Conservation (phyloP, 2,113 vertebrate species). For the Lynx canadensis region DNA sequence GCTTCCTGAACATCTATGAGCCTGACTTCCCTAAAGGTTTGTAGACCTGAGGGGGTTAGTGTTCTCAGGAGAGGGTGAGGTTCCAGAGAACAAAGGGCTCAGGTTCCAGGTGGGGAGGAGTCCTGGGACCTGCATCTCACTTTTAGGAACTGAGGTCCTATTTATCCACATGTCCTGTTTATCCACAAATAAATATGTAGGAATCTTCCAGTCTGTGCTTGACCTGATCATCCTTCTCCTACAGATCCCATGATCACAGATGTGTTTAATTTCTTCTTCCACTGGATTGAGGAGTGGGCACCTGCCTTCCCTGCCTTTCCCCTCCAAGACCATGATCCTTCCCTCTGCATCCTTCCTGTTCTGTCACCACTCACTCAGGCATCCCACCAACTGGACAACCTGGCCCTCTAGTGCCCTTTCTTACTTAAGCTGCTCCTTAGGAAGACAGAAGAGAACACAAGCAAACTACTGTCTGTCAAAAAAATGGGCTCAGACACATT, state of each 20-base stretch:
- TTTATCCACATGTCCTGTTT: not conserved
- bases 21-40: conserved; percentile 89
- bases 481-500: not conserved
- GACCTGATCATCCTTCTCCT: not conserved
- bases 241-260: conserved; percentile 87
- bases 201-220: not conserved
- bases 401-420: not conserved
- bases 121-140: not conserved
- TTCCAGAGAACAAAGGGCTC: not conserved
- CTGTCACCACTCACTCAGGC: not conserved
- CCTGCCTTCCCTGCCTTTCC: not conserved
- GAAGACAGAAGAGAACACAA: not conserved
- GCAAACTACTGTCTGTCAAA: not conserved
- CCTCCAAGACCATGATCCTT: not conserved
- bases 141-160: not conserved
- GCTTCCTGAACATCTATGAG: conserved; percentile 86
- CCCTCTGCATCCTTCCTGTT: not conserved
- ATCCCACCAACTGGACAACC: not conserved
- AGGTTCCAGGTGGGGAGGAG: not conserved
- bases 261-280: conserved; percentile 83
- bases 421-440: not conserved
- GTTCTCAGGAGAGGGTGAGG: not conserved
- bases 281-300: conserved; percentile 88
- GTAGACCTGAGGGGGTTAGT: conserved; percentile 76
- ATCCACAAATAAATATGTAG: not conserved